Evolutionary conservation across 2,113 vertebrate genomes (phyloP).

Genomic region (Arizona elegans): DNA sequence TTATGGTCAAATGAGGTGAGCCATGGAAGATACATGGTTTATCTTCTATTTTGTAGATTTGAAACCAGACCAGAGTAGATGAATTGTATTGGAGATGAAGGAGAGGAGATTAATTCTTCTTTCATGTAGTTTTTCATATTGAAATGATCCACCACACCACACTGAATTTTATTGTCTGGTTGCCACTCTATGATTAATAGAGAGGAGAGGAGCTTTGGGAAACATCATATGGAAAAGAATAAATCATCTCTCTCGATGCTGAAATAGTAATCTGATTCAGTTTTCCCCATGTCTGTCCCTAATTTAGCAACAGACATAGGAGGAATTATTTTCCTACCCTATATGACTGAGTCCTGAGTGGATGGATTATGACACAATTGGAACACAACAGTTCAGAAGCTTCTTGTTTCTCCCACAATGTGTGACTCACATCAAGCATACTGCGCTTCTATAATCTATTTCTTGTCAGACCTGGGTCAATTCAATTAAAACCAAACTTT

Average conservation of each 20-base stretch:
- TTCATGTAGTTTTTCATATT: background rate
- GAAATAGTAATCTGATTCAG: background rate
- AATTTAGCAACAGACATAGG: background rate
- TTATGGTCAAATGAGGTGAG: background rate
- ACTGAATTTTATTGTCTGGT: background rate
- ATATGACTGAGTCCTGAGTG: background rate
- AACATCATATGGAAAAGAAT: background rate
- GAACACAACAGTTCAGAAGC: background rate
- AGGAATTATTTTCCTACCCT: background rate
- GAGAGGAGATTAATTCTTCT: background rate
- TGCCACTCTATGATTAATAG: background rate
- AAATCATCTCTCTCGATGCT: background rate
- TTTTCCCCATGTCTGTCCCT: background rate
- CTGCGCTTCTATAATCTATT: background rate
- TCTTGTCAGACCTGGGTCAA: background rate
- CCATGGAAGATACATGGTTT: background rate
- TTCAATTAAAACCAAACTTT: background rate
- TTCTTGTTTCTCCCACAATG: background rate
- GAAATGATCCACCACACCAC: background rate
- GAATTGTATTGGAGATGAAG: background rate
- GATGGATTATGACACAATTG: background rate
- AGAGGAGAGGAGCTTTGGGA: background rate
- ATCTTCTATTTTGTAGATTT: background rate
- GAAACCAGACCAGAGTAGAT: background rate
- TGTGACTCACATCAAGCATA: background rate